Evolutionary conservation across 1,140 invertebrate genomes (phyloP).

Genomic region (Ruditapes philippinarum): DNA sequence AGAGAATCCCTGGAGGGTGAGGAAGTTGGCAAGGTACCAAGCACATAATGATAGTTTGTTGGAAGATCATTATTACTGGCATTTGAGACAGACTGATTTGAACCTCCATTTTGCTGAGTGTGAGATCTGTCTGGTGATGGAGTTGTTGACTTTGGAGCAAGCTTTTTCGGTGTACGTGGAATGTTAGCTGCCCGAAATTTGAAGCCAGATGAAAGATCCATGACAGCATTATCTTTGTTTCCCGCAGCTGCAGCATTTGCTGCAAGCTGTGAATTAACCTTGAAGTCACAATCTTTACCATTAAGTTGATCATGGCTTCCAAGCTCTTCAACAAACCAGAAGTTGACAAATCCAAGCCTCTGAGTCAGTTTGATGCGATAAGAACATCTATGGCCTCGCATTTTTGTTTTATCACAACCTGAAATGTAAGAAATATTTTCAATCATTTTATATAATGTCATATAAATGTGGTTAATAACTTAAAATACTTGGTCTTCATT

Average conservation of each 20-base stretch:
- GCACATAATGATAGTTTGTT: conserved; percentile 60
- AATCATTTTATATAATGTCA: no score
- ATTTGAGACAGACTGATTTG: conserved; percentile 42
- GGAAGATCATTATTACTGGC: neutral
- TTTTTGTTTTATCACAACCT: conserved; percentile 84
- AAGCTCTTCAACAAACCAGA: conserved; percentile 84
- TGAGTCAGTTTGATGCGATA: conserved; percentile 84
- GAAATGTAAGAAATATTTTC: conserved; percentile 68
- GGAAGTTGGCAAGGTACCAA: conserved; percentile 43
- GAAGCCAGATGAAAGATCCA: conserved; percentile 38
- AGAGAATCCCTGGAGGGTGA: conserved; percentile 40
- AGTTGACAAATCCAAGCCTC: conserved; percentile 83
- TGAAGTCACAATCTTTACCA: conserved; percentile 63
- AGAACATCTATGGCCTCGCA: conserved; percentile 82
- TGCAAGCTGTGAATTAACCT: conserved; percentile 55
- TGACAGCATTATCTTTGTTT: conserved; percentile 18
- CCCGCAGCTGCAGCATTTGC: neutral
- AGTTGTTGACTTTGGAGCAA: conserved; percentile 31
- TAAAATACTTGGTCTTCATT: no score
- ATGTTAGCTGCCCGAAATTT: conserved; percentile 32
- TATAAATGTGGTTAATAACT: no score
- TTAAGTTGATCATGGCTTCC: conserved; percentile 79
- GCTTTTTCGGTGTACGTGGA: conserved; percentile 31
- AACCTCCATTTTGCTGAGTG: neutral
- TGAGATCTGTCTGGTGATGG: conserved; percentile 6